phyloP scores from a whole-genome alignment of 1,140 invertebrate species.

The Bombus sylvicola region DNA sequence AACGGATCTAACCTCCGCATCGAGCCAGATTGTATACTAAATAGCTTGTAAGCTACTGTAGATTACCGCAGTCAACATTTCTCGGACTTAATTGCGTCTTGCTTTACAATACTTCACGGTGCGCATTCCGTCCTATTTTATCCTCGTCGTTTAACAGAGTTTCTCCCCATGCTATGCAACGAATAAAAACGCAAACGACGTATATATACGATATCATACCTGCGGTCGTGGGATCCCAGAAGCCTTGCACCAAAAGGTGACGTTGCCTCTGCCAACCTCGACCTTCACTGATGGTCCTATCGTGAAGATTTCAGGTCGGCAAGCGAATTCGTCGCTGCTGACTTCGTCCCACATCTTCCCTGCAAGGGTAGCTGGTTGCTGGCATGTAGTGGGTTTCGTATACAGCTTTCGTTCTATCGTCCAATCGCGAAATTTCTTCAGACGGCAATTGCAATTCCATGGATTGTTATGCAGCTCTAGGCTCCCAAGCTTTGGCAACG shows the following conservation, averaged over 20 bases:
- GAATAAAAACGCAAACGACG: not conserved
- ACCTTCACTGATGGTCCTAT: constrained; percentile 82
- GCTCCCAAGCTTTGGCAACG: constrained; percentile 87
- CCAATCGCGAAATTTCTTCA: constrained; percentile 91
- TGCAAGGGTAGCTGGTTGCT: constrained; percentile 86
- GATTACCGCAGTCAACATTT: constrained; percentile 11
- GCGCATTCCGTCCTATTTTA: not conserved
- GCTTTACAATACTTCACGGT: not conserved
- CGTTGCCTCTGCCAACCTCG: constrained; percentile 86
- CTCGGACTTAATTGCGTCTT: not conserved
- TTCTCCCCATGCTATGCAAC: not conserved
- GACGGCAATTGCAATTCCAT: constrained; percentile 94
- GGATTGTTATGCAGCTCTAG: constrained; percentile 91
- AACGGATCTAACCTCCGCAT: constrained; percentile 12
- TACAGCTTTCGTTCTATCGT: constrained; percentile 88
- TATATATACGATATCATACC: constrained; percentile 62
- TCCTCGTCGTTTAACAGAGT: not conserved
- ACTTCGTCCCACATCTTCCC: constrained; percentile 89
- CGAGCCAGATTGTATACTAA: constrained; percentile 20
- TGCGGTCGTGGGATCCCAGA: constrained; percentile 89
- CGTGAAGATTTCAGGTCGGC: constrained; percentile 87
- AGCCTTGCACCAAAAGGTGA: constrained; percentile 90
- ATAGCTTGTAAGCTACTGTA: constrained; percentile 26
- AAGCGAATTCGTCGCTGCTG: constrained; percentile 90
- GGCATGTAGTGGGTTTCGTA: constrained; percentile 87